phyloP scores from a whole-genome alignment of 2,888 invertebrate genomes.

The Penaeus monodon region DNA sequence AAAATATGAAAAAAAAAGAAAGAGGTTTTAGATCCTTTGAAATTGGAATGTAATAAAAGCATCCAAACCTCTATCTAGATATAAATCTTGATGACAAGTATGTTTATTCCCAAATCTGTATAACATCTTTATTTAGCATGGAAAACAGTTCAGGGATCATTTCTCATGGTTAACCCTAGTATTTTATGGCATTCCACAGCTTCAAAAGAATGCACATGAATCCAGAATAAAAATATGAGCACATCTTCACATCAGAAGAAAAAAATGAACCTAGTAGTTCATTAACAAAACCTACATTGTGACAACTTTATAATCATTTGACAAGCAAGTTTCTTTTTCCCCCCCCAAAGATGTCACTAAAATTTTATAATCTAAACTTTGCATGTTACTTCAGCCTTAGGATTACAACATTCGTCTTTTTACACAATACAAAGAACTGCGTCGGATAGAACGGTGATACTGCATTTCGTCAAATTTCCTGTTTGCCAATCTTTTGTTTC shows the following conservation, averaged over 20 bases:
- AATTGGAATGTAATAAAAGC: slow-evolving; percentile 2
- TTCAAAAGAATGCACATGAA: slow-evolving; percentile 10
- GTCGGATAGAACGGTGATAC: background rate
- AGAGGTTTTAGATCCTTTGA: background rate
- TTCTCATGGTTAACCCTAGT: slow-evolving; percentile 14
- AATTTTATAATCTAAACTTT: slow-evolving; percentile 11
- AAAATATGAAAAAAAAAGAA: background rate
- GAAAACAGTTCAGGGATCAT: slow-evolving; percentile 5
- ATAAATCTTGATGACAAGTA: background rate
- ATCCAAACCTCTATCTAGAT: background rate
- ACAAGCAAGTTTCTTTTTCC: background rate
- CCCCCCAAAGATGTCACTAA: slow-evolving; percentile 1
- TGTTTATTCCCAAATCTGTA: background rate
- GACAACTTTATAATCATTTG: background rate
- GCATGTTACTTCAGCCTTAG: slow-evolving; percentile 9
- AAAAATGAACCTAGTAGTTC: background rate
- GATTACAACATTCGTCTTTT: background rate
- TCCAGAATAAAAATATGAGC: slow-evolving; percentile 21
- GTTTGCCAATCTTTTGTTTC: background rate
- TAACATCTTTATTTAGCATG: background rate
- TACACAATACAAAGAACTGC: background rate
- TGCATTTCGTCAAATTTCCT: background rate
- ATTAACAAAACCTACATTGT: background rate
- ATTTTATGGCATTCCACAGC: slow-evolving; percentile 25
- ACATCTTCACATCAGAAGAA: slow-evolving; percentile 7